These are phyloP conservation scores for Rhincodon typus DNA, from an alignment of 2,797 vertebrate genomes.

Conservation along the genomic window DNA sequence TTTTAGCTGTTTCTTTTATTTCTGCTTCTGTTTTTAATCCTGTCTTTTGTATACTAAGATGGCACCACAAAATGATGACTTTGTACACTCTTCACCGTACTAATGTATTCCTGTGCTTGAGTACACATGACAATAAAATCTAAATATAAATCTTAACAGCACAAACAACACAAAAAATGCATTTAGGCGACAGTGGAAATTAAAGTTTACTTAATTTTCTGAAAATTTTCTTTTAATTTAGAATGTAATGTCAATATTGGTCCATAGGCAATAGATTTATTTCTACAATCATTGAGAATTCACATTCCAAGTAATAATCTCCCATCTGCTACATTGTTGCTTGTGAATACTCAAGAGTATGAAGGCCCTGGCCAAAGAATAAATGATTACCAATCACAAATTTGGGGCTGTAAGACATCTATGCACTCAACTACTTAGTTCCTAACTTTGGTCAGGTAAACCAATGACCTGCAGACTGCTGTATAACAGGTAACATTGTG, in stretches of 20 bases:
- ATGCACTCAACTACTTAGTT: not conserved
- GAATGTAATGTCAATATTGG: not conserved
- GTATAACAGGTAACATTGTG: not conserved
- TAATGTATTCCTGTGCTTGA: no score
- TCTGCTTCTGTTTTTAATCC: no score
- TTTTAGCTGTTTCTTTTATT: no score
- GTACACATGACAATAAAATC: no score
- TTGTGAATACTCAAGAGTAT: not conserved
- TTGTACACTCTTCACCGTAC: no score
- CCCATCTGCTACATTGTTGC: not conserved
- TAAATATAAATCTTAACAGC: not conserved
- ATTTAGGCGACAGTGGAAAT: not conserved
- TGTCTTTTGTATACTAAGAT: no score
- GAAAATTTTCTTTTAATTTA: not conserved
- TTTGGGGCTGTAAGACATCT: not conserved
- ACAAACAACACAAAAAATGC: not conserved
- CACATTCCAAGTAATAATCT: not conserved
- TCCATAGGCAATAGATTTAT: not conserved
- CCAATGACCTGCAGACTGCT: not conserved
- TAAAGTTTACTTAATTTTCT: not conserved
- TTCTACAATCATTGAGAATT: not conserved
- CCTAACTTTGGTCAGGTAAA: not conserved
- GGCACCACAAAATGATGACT: no score
- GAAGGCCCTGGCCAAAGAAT: not conserved
- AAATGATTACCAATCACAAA: not conserved